phyloP scores from a whole-genome alignment of 1,140 invertebrate genomes.

The Rhizoglyphus robini region DNA sequence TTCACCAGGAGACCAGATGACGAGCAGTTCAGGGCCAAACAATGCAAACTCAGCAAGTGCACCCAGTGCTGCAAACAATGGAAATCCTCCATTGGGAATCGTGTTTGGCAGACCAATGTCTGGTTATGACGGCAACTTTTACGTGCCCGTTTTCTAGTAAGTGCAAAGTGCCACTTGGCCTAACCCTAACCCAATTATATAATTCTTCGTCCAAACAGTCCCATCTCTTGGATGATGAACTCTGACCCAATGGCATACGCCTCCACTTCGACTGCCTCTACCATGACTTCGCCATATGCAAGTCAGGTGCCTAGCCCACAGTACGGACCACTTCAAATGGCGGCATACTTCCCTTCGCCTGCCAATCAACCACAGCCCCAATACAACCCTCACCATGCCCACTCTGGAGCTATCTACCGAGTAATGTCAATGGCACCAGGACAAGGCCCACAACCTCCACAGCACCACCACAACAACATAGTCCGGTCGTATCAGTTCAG shows the following conservation, averaged over 20 bases:
- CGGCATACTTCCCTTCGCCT: not conserved
- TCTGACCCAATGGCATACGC: not conserved
- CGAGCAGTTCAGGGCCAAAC: too few species aligned
- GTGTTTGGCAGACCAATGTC: not conserved
- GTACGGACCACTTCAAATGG: not conserved
- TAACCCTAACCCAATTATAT: not conserved
- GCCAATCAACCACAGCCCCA: not conserved
- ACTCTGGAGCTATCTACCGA: not conserved
- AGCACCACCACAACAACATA: not conserved
- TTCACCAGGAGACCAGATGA: too few species aligned
- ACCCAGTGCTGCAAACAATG: not conserved
- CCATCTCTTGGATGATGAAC: not conserved
- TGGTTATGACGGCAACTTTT: slow-evolving; percentile 2
- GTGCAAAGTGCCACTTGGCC: not conserved
- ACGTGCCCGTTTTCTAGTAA: slow-evolving; percentile 8
- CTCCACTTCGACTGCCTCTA: not conserved
- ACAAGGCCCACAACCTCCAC: not conserved
- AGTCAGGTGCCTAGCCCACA: too few species aligned
- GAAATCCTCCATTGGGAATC: not conserved
- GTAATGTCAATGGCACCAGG: not conserved
- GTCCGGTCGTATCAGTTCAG: not conserved
- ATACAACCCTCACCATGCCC: not conserved
- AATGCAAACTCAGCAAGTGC: too few species aligned
- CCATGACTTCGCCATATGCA: too few species aligned
- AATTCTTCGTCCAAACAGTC: not conserved